phyloP scores from a whole-genome alignment of 1,140 invertebrate species.

The Aphelenchoides besseyi region DNA sequence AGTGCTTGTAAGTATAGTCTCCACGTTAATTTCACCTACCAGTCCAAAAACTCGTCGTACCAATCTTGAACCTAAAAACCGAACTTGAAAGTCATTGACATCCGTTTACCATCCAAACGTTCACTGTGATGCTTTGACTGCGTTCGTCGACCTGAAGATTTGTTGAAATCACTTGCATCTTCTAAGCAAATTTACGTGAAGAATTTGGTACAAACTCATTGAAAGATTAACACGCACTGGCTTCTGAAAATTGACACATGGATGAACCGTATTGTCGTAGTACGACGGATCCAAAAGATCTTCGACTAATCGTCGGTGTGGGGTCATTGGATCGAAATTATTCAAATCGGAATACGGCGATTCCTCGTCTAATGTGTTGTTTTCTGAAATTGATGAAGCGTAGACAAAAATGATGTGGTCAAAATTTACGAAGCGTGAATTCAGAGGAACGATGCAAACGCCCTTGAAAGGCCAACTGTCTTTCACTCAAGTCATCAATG shows the following conservation, averaged over 20 bases:
- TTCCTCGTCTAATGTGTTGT: constrained; percentile 25
- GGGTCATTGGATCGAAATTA: constrained; percentile 28
- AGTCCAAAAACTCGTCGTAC: constrained; percentile 56
- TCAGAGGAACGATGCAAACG: not conserved
- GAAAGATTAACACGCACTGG: constrained; percentile 55
- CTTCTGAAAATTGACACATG: constrained; percentile 39
- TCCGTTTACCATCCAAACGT: constrained; percentile 60
- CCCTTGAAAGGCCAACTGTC: constrained; percentile 33
- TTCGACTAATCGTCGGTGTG: constrained; percentile 52
- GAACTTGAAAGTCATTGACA: not conserved
- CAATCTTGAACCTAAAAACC: constrained; percentile 58
- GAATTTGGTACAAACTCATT: constrained; percentile 58
- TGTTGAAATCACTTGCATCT: constrained; percentile 9
- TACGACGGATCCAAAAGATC: constrained; percentile 53
- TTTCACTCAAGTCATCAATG: constrained; percentile 29
- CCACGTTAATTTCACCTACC: not conserved
- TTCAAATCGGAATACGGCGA: constrained; percentile 21
- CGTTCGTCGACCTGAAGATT: constrained; percentile 45
- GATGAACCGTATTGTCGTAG: constrained; percentile 59
- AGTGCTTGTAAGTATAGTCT: not conserved
- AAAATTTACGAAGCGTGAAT: constrained; percentile 4
- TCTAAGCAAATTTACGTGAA: constrained; percentile 53
- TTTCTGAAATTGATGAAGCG: not conserved
- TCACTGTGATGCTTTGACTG: constrained; percentile 49
- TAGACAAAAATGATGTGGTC: not conserved